Percentiles rank a stretch among this genome's conserved stretches.
Evolutionary conservation across 2,888 invertebrate species (phyloP).

Genomic region (Trypoxylon attenuatum): DNA sequence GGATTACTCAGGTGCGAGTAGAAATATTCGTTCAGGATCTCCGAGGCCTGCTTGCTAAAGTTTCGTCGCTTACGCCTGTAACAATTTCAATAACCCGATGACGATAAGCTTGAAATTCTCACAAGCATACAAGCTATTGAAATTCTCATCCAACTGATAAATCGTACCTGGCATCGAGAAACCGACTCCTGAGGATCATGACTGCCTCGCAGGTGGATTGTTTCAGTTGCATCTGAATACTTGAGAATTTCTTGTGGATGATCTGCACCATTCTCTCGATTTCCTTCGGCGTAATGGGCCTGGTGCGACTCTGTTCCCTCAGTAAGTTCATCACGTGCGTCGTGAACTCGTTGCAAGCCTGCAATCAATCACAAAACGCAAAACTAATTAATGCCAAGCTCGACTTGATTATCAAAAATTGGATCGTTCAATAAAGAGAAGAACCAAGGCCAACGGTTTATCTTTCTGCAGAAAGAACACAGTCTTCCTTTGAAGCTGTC

Average conservation of each 20-base stretch:
- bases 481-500: no score
- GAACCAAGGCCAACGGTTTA: not conserved
- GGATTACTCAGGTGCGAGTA: slow-evolving; percentile 99
- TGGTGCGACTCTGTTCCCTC: slow-evolving; percentile 96
- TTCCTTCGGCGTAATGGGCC: slow-evolving; percentile 98
- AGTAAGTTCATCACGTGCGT: slow-evolving; percentile 99
- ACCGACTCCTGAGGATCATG: slow-evolving; percentile 95
- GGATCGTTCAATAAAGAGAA: slow-evolving; percentile 6
- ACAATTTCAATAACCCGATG: slow-evolving; percentile 17
- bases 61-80: slow-evolving; percentile 92
- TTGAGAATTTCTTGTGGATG: slow-evolving; percentile 98
- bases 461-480: not conserved
- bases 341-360: slow-evolving; percentile 99
- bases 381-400: no score
- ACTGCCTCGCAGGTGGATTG: slow-evolving; percentile 99
- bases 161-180: slow-evolving; percentile 82
- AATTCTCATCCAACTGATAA: not conserved
- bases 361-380: slow-evolving; percentile 41
- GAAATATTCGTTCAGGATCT: slow-evolving; percentile 99
- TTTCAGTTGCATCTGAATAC: slow-evolving; percentile 98
- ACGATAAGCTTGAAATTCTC: not conserved
- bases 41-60: slow-evolving; percentile 99
- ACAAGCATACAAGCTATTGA: not conserved
- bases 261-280: slow-evolving; percentile 99
- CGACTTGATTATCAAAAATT: no score